These are phyloP conservation scores for Lysandra bellargus DNA, from an alignment of 2,888 invertebrate species.

Conservation along the genomic window DNA sequence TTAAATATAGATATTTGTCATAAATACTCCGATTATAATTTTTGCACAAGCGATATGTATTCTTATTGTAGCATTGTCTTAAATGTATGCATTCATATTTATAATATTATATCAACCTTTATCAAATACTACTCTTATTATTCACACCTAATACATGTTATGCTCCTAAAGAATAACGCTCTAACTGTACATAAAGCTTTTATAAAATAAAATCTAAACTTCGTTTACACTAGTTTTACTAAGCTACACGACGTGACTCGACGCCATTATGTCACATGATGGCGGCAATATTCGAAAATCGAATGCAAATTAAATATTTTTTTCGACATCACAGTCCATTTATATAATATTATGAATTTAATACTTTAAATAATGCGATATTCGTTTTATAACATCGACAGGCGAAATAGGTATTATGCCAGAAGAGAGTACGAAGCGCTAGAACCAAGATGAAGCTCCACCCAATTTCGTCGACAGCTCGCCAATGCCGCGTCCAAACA, in stretches of 20 bases:
- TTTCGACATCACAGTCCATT: constrained; percentile 63
- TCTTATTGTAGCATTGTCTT: constrained; percentile 75
- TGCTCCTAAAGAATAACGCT: constrained; percentile 67
- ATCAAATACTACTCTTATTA: constrained; percentile 76
- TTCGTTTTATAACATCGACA: constrained; percentile 57
- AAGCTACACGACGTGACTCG: constrained; percentile 68
- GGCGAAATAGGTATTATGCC: constrained; percentile 55
- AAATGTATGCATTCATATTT: constrained; percentile 59
- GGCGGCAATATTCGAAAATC: constrained; percentile 47
- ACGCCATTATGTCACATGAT: constrained; percentile 63
- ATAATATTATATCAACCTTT: constrained; percentile 62
- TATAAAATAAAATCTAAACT: constrained; percentile 76
- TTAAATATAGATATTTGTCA: constrained; percentile 45
- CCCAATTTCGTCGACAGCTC: constrained; percentile 94
- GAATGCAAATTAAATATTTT: constrained; percentile 55
- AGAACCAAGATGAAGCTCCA: constrained; percentile 92
- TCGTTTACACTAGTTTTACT: constrained; percentile 64
- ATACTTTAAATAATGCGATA: constrained; percentile 41
- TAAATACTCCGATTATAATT: constrained; percentile 54
- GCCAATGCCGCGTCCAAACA: constrained; percentile 94
- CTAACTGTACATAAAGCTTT: constrained; percentile 78
- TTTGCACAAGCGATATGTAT: constrained; percentile 78
- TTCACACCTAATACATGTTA: constrained; percentile 70
- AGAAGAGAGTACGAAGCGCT: constrained; percentile 56
- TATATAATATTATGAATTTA: constrained; percentile 34